These are phyloP conservation scores for Drosophila repleta DNA, from an alignment of 1,140 invertebrate genomes.

Conservation along the genomic window DNA sequence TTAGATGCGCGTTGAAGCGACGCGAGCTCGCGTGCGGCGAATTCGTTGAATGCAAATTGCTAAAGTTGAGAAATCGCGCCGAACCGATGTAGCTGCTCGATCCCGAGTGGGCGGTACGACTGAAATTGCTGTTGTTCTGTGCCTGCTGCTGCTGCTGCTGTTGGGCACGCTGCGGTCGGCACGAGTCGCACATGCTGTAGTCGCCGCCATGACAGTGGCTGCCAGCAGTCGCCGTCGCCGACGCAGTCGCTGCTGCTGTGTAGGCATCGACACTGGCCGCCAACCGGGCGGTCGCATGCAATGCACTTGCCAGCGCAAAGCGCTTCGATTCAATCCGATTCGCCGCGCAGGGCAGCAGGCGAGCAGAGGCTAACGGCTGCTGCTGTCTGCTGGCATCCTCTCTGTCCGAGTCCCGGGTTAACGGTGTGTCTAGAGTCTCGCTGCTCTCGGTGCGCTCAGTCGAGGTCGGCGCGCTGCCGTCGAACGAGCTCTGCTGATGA, in stretches of 20 bases:
- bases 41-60: constrained; percentile 65
- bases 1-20: constrained; percentile 62
- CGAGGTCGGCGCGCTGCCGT: constrained; percentile 49
- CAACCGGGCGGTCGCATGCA: constrained; percentile 71
- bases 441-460: constrained; percentile 74
- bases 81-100: constrained; percentile 57
- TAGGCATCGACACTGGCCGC: constrained; percentile 74
- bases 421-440: constrained; percentile 63
- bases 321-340: constrained; percentile 9
- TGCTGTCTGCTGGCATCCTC: constrained; percentile 3
- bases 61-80: constrained; percentile 67
- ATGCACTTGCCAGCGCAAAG: constrained; percentile 66
- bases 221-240: constrained; percentile 20
- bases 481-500: constrained; percentile 70
- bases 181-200: constrained; percentile 70
- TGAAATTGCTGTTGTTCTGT: constrained; percentile 43
- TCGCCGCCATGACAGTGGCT: constrained; percentile 44
- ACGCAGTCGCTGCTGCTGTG: constrained; percentile 69
- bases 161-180: constrained; percentile 55
- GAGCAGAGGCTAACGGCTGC: constrained; percentile 24
- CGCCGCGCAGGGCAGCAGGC: constrained; percentile 8
- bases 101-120: constrained; percentile 48
- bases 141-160: constrained; percentile 11
- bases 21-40: constrained; percentile 66
- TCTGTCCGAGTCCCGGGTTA: constrained; percentile 17